Base-by-base conservation (phyloP, 2,888 invertebrate species). In the Hesperia comma region DNA sequence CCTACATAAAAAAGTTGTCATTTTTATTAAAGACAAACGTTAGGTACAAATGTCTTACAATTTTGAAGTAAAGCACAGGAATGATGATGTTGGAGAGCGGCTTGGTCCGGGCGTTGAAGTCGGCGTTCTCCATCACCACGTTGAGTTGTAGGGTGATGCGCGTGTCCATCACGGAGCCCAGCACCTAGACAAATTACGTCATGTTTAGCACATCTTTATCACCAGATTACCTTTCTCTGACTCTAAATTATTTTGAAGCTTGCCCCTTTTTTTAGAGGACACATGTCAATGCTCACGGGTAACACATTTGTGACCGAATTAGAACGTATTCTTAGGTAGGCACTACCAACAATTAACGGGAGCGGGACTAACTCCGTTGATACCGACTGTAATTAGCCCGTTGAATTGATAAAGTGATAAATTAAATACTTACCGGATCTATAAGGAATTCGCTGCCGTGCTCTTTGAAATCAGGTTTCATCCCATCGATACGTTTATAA, bases 61-160 rank as follows among this genome's bases (percentile, higher is more conserved):
- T 85, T 82, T 95, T 95, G 4, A 95, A 82, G 94, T 96, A 95
- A 53, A 95, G 93, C 43, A 96, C 82, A 0, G 97, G 97, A 43
- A 97, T 72, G 0, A 94, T 93, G 73, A 95, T 86, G 60, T 94
- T 91, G 72, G 95, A 94, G 81, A 96, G 96, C 1, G 88, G 92
- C 26, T 79, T 82, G 64, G 94, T 93, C 72, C 89, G 87, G 0
- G 79, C 75, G 79, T 95, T 95, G 77, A 93, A 95, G 71, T 83
- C 91, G 0, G 95, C 93, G 51, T 95, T 90, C 15, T 93, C 88
- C 74, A 96, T 92, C 10, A 95, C 89, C 60, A 96, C 85, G 82
- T 95, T 96, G 10, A 96, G 92, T 81, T 97, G 97, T 32, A 96
- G 82, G n/a, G 95, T 93, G 60, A 96, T 90, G 54, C 90, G 88